Evolutionary conservation across 2,113 vertebrate genomes (phyloP).

Genomic region (Australoheros scitulus): DNA sequence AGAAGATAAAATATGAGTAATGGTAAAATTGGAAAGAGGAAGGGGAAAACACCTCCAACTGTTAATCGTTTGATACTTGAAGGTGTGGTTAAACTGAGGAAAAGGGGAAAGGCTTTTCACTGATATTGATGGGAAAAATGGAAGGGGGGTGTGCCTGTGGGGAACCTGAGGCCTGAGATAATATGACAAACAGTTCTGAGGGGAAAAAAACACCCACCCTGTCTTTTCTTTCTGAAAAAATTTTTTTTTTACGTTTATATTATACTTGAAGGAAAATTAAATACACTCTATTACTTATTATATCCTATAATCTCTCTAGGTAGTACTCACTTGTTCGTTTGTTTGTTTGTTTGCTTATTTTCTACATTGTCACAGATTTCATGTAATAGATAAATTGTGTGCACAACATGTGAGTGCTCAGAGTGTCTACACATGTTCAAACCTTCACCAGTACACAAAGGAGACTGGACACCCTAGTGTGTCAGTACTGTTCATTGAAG

Average conservation of each 20-base stretch:
- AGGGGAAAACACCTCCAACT: background rate
- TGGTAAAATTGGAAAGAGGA: background rate
- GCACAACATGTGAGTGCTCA: too few relatives aligned
- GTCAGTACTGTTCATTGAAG: background rate
- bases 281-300: background rate
- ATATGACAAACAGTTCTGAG: background rate
- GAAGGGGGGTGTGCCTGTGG: background rate
- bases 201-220: background rate
- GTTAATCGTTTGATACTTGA: background rate
- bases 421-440: background rate
- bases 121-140: background rate
- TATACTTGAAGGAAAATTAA: background rate
- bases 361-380: too few relatives aligned
- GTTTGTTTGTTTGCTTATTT: background rate
- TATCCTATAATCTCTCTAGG: background rate
- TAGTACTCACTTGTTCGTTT: background rate
- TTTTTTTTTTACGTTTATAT: background rate
- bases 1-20: background rate
- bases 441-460: background rate
- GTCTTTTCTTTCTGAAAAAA: background rate
- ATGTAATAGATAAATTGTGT: too few relatives aligned
- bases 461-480: background rate
- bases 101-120: background rate
- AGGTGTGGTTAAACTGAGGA: background rate
- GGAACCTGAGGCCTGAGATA: background rate